A percentile compares a stretch with the other conserved stretches of the same genome.
Conservation (phyloP, 2,888 invertebrate genomes). For the Drosophila subquinaria region DNA sequence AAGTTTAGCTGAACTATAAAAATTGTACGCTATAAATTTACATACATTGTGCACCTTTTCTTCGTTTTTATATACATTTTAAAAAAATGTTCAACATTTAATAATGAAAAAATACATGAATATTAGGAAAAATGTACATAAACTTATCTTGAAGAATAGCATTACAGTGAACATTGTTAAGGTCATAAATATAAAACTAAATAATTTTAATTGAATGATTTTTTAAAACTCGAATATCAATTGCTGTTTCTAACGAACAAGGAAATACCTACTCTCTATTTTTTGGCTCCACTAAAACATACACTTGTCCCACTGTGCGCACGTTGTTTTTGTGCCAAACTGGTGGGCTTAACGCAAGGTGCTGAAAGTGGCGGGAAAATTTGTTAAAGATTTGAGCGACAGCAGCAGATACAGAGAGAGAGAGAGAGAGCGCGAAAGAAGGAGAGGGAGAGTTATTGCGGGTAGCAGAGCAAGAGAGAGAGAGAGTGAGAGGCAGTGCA, state of each 20-base stretch:
- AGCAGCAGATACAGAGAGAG: slow-evolving; percentile 7
- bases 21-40: too few relatives aligned
- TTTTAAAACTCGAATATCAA: background rate
- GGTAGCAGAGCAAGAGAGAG: slow-evolving; percentile 12
- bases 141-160: too few relatives aligned
- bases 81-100: too few relatives aligned
- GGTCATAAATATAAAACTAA: background rate
- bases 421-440: slow-evolving; percentile 7
- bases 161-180: too few relatives aligned
- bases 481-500: slow-evolving; percentile 22
- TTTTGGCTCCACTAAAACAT: background rate
- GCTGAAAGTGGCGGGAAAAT: slow-evolving; percentile 78
- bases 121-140: too few relatives aligned
- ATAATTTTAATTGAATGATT: background rate
- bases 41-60: too few relatives aligned
- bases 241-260: too few relatives aligned
- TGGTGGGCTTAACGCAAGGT: slow-evolving; percentile 68
- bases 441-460: background rate
- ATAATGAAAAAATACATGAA: too few relatives aligned
- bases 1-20: too few relatives aligned
- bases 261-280: too few relatives aligned
- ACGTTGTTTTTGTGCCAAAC: slow-evolving; percentile 74
- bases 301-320: slow-evolving; percentile 63
- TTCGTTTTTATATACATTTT: too few relatives aligned
- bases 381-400: slow-evolving; percentile 62